Evolutionary conservation across 92 coral and sea anemone species (phyloP), one percentile per base, ranked within the genome.

Genomic region (Zoanthus sansibaricus): DNA sequence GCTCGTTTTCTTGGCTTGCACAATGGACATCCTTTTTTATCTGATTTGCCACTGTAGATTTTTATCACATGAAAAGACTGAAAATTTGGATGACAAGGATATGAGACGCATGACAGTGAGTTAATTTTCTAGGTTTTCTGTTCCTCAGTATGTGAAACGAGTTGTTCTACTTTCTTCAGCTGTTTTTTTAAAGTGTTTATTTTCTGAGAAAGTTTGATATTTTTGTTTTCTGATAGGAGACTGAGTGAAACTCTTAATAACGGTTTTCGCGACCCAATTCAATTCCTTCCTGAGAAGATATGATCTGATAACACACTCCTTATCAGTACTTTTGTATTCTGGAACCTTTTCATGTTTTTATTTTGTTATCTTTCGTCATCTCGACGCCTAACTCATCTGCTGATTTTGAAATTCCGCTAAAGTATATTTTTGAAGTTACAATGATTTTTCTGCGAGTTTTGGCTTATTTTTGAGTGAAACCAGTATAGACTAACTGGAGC

Each of bases 271-370:
- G 61, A 44, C 85, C 75, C 45, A 80, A 64, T 78, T 17, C 15
- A 78, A 80, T 80, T 80, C 75, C 85, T 80, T 64, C 85, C 85
- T 74, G 85, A 71, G 85, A 80, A 80, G 85, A 80, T 46, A 80
- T 8, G 25, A 17, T n/a, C 42, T 67, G 85, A 80, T 80, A 80
- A 67, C 75, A 44, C 47, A 58, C 14, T 58, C 13, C 62, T 80
- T 80, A 80, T 80, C 85, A 66, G 75, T 6, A 66, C 20, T 64
- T 80, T 80, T 30, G 75, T 54, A 48, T 80, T 80, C 66, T 45
- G 72, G 75, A 18, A 12, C 75, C 52, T 20, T 80, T 66, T 70
- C 64, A 13, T 80, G 85, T 69, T 69, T 69, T 30, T 31, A 69
- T 69, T 47, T 32, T 62, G 12, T 30, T 80, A 80, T 80, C 85